These are phyloP conservation scores for Nymphalis polychloros DNA, from an alignment of 2,888 invertebrate genomes.

Conservation along the genomic window DNA sequence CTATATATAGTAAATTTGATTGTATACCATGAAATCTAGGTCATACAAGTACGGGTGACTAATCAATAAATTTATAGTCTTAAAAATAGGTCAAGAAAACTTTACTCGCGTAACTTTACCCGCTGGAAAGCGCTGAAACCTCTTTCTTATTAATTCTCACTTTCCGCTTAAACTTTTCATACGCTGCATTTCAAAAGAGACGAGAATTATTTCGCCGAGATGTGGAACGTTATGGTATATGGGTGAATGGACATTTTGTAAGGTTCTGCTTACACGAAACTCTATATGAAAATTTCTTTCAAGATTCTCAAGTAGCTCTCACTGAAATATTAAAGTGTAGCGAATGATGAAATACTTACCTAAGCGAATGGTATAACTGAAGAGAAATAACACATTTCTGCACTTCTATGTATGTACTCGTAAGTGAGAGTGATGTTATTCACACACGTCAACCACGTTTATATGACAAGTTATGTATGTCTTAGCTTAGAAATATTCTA, in stretches of 20 bases:
- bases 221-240: conserved; percentile 13
- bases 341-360: background rate
- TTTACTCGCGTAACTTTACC: background rate
- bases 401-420: background rate
- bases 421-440: background rate
- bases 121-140: conserved; percentile 18
- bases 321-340: conserved; percentile 4
- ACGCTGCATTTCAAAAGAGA: conserved; percentile 31
- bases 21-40: background rate
- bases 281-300: conserved; percentile 9
- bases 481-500: too few relatives aligned
- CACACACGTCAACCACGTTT: background rate
- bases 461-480: too few relatives aligned
- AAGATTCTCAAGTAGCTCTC: conserved; percentile 7
- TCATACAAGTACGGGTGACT: conserved; percentile 1
- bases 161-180: conserved; percentile 29
- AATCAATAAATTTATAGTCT: background rate
- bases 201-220: conserved; percentile 28
- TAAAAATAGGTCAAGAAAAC: conserved; percentile 8
- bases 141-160: conserved; percentile 32
- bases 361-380: background rate
- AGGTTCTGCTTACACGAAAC: conserved; percentile 14
- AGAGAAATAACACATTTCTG: background rate
- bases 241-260: conserved; percentile 27
- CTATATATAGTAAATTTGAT: background rate